phyloP scores from a whole-genome alignment of 1,140 invertebrate species.

The Philotrypesis tridentata region DNA sequence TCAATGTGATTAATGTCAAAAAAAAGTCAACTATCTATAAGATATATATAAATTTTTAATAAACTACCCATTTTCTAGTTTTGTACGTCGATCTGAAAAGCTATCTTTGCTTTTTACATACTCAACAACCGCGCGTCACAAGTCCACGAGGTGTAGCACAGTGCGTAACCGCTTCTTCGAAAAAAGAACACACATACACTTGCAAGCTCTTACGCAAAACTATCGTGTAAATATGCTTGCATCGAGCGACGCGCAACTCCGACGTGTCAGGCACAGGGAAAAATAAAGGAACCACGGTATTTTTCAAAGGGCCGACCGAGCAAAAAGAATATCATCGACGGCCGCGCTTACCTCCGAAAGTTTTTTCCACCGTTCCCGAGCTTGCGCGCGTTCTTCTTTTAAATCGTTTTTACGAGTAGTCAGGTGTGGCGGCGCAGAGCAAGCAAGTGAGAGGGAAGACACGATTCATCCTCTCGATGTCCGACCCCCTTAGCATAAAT shows the following conservation, averaged over 20 bases:
- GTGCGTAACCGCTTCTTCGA: background rate
- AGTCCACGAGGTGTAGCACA: background rate
- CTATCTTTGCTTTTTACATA: background rate
- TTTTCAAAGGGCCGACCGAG: background rate
- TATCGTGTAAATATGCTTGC: too few relatives aligned
- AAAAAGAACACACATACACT: background rate
- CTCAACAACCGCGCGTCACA: background rate
- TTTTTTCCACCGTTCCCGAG: constrained; percentile 1
- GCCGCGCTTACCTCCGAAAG: constrained; percentile 15
- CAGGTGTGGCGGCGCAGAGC: constrained; percentile 43
- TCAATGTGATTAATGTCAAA: constrained; percentile 19
- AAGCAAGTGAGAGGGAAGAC: constrained; percentile 7
- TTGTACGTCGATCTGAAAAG: constrained; percentile 2
- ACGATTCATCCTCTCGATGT: constrained; percentile 54
- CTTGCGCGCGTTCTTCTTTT: background rate
- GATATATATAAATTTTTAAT: constrained; percentile 4
- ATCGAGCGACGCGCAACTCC: too few relatives aligned
- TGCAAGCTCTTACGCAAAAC: background rate
- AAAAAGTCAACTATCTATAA: constrained; percentile 7
- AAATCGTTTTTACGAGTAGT: constrained; percentile 43
- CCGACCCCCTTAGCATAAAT: constrained; percentile 58
- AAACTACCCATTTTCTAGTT: background rate
- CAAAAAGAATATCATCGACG: constrained; percentile 4
- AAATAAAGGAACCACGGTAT: background rate
- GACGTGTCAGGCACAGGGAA: too few relatives aligned